Percentiles rank a stretch among this genome's conserved stretches.
Evolutionary conservation across 2,797 vertebrate species (phyloP).

Genomic region (Mormyrus hasselquistii): DNA sequence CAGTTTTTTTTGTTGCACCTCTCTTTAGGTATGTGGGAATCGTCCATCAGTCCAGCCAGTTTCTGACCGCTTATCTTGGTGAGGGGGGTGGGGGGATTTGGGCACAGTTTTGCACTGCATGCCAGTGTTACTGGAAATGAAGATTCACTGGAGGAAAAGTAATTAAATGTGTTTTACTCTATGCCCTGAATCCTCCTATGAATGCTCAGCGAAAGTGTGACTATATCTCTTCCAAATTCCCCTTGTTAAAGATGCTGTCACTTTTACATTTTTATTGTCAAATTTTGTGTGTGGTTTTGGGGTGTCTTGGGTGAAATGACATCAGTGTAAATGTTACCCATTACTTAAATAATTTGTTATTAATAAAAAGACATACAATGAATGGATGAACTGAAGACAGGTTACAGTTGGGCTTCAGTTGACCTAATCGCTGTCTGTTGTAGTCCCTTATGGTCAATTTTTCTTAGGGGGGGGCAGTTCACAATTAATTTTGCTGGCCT

Average conservation of each 20-base stretch:
- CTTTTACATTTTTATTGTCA: background rate
- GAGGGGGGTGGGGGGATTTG: background rate
- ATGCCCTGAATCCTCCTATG: background rate
- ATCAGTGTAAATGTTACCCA: background rate
- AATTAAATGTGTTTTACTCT: background rate
- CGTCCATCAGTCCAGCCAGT: background rate
- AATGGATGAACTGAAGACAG: background rate
- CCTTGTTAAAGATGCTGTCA: background rate
- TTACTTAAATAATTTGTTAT: background rate
- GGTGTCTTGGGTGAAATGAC: background rate
- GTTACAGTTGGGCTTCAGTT: background rate
- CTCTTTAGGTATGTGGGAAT: background rate
- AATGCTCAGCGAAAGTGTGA: background rate
- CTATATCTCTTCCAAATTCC: background rate
- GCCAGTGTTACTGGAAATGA: background rate
- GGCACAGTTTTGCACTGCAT: background rate
- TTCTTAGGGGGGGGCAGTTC: background rate
- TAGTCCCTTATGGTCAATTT: background rate
- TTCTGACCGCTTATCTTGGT: background rate
- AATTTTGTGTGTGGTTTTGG: background rate
- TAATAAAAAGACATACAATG: background rate
- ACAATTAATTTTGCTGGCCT: background rate
- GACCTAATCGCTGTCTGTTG: background rate
- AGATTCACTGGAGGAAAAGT: background rate
- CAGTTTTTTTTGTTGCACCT: background rate